phyloP scores from a whole-genome alignment of 2,888 invertebrate species.

The Meteorus cinctellus region DNA sequence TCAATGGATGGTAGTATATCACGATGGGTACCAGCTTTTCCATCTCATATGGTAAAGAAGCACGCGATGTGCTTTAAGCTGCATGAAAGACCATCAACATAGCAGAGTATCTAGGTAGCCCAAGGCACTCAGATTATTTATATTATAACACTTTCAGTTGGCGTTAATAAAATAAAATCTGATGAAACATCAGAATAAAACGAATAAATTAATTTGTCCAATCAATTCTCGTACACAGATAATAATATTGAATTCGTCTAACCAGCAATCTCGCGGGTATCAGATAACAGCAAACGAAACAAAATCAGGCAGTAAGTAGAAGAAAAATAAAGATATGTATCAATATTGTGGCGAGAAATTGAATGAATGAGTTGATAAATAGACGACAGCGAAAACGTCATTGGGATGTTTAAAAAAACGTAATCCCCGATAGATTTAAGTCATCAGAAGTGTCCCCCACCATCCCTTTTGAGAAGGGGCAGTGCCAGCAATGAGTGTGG shows the following conservation, averaged over 20 bases:
- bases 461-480: background rate
- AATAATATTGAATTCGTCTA: background rate
- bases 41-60: no score
- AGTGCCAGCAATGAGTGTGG: background rate
- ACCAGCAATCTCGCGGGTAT: slow-evolving; percentile 4
- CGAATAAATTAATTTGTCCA: no score
- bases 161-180: no score
- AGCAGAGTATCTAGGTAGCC: no score
- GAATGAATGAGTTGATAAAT: background rate
- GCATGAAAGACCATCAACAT: no score
- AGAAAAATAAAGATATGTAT: background rate
- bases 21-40: no score
- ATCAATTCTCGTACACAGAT: background rate
- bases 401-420: background rate
- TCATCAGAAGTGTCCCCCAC: background rate
- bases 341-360: background rate
- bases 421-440: background rate
- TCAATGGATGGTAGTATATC: no score
- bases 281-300: background rate
- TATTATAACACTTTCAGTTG: no score
- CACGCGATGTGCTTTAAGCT: no score
- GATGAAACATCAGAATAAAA: no score
- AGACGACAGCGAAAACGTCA: background rate
- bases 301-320: background rate
- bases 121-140: no score